These are phyloP conservation scores for Anthrax anthrax DNA, from an alignment of 2,888 invertebrate species.

Conservation along the genomic window DNA sequence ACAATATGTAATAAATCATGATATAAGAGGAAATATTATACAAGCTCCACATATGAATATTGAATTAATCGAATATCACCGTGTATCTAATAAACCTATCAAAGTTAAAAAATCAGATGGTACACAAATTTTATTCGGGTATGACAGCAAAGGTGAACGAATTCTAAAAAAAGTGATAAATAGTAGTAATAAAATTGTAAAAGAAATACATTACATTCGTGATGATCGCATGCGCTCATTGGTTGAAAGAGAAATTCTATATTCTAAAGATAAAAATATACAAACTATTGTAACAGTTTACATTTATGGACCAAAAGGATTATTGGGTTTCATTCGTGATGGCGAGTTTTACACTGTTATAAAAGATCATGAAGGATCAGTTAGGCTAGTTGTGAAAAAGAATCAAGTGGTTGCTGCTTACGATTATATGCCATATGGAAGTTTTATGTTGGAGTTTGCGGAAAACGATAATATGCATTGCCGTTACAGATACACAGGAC, in stretches of 20 bases:
- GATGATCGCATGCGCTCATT: constrained; percentile 6
- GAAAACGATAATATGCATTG: constrained; percentile 9
- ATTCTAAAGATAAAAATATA: no score
- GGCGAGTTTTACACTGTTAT: constrained; percentile 11
- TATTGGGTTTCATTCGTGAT: constrained; percentile 6
- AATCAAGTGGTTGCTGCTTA: constrained; percentile 16
- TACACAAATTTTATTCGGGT: constrained; percentile 1
- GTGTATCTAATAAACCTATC: constrained; percentile 8
- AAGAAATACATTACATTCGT: constrained; percentile 7
- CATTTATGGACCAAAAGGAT: constrained; percentile 5
- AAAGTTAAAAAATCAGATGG: constrained; percentile 2
- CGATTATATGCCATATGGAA: constrained; percentile 17
- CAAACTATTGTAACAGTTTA: constrained; percentile 4
- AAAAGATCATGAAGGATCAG: constrained; percentile 16
- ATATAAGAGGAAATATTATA: constrained; percentile 13
- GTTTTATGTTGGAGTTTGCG: constrained; percentile 11
- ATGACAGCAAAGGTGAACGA: constrained; percentile 7
- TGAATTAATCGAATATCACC: constrained; percentile 12
- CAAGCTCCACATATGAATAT: constrained; percentile 13
- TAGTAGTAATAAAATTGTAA: neutral
- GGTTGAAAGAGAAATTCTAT: constrained; percentile 6
- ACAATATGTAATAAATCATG: constrained; percentile 8
- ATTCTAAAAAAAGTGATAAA: constrained; percentile 1
- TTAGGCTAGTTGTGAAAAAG: constrained; percentile 11
- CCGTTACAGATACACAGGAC: constrained; percentile 14